Percentiles rank a stretch among this genome's conserved stretches.
These are phyloP conservation scores for Ditula angustiorana DNA, from an alignment of 2,888 invertebrate genomes.

Conservation along the genomic window DNA sequence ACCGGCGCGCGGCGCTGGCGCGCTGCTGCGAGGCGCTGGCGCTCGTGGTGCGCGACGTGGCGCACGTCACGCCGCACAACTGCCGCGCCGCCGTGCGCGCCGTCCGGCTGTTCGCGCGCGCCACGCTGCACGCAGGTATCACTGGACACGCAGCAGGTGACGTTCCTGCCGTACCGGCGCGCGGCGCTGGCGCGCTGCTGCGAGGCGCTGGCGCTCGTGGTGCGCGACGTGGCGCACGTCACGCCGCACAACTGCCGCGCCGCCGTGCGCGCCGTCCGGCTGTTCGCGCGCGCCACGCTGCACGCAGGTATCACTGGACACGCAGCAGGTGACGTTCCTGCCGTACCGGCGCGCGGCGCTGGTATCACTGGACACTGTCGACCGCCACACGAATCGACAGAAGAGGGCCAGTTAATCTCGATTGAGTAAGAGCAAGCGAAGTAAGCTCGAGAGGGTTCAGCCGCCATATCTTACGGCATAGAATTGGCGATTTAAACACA, in stretches of 20 bases:
- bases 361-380: no score
- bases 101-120: slow-evolving; percentile 96
- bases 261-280: slow-evolving; percentile 94
- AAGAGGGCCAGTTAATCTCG: no score
- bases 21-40: slow-evolving; percentile 97
- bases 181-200: slow-evolving; percentile 90
- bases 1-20: slow-evolving; percentile 61
- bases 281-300: slow-evolving; percentile 96
- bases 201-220: slow-evolving; percentile 96
- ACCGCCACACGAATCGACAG: no score
- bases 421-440: no score
- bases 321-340: no score
- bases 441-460: no score
- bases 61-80: slow-evolving; percentile 99
- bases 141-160: no score
- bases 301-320: slow-evolving; percentile 85
- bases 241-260: slow-evolving; percentile 98
- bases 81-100: slow-evolving; percentile 96
- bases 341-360: slow-evolving; percentile 94
- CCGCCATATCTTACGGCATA: no score
- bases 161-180: no score
- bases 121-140: slow-evolving; percentile 91
- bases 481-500: no score
- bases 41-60: slow-evolving; percentile 97
- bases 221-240: slow-evolving; percentile 98